Percentiles rank a stretch among this genome's conserved stretches.
Conservation (phyloP, 1,140 invertebrate genomes). For the Lithobius niger region DNA sequence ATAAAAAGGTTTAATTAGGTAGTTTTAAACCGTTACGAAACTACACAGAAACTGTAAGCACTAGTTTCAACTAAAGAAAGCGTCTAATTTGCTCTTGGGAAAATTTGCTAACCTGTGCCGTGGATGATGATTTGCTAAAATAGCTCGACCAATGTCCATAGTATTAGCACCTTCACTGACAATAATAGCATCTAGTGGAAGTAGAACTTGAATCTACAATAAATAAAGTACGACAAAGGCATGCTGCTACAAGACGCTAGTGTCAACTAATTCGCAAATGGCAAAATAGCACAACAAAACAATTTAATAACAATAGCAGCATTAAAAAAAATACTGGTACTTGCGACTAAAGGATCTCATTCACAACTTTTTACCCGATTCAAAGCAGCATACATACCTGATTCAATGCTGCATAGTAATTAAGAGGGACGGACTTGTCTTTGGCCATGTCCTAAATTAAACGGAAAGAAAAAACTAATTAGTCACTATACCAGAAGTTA, state of each 20-base stretch:
- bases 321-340: not conserved
- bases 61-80: constrained; percentile 1
- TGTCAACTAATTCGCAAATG: not conserved
- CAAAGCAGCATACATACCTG: constrained; percentile 34
- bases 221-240: no score
- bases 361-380: constrained; percentile 52
- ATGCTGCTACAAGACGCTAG: no score
- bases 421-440: constrained; percentile 59
- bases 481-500: no score
- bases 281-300: not conserved
- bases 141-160: constrained; percentile 90
- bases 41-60: no score
- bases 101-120: constrained; percentile 46
- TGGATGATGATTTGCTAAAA: constrained; percentile 66
- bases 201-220: constrained; percentile 19
- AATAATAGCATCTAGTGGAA: constrained; percentile 62
- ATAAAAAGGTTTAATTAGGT: no score
- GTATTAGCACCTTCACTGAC: constrained; percentile 97
- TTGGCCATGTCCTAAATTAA: constrained; percentile 35
- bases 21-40: no score
- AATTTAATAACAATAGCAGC: not conserved
- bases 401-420: constrained; percentile 63
- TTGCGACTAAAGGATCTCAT: constrained; percentile 27
- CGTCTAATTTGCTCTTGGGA: no score
- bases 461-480: not conserved